Base-by-base conservation (phyloP, 1,140 invertebrate species). In the Drosophila takahashii region DNA sequence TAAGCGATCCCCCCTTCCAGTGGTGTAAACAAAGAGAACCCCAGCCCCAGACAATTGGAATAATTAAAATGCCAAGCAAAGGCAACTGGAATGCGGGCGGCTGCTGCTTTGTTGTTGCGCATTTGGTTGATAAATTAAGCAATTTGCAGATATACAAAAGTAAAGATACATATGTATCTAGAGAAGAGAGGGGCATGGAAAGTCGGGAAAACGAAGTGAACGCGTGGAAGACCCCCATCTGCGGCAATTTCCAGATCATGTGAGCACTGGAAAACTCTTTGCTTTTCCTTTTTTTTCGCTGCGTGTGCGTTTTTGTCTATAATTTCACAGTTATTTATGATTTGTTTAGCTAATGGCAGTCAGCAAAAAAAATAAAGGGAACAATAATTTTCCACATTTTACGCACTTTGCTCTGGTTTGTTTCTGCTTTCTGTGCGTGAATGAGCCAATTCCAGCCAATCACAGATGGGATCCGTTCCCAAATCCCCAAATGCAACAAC, bases 31-130 rank as follows among this genome's bases (percentile, higher is more conserved):
- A 87, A 87, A 81, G 74, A 70, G 45, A 71, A 53, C 66, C 70
- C 70, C 70, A 87, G 66, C 66, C 70, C 70, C 70, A 87, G 66
- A 70, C 84, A 87, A 89, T 87, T 90, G 76, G 67, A 79, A 73
- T 87, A 89, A 87, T 87, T 87, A 89, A 87, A 87, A 83, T 87
- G 83, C 83, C 79, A 77, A 79, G 58, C 78, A 72, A 61, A 62
- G 65, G 59, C 54, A 65, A 71, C 41, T 66, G 57, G 84, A 78
- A 81, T 87, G 83, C 83, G 75, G 84, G 72, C 79, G 47, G 47
- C 16, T 59, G 36, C 45, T 50, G 41, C 26, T 22, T 67, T 75
- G 47, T 75, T 77, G n/a, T 60, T 75, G 72, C 66, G 81, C 61
- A 84, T 66, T 85, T 85, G 52, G 57, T 77, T 59, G 64, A 86